Base-by-base conservation (phyloP, 2,113 vertebrate species). In the Zosterops pallidus region DNA sequence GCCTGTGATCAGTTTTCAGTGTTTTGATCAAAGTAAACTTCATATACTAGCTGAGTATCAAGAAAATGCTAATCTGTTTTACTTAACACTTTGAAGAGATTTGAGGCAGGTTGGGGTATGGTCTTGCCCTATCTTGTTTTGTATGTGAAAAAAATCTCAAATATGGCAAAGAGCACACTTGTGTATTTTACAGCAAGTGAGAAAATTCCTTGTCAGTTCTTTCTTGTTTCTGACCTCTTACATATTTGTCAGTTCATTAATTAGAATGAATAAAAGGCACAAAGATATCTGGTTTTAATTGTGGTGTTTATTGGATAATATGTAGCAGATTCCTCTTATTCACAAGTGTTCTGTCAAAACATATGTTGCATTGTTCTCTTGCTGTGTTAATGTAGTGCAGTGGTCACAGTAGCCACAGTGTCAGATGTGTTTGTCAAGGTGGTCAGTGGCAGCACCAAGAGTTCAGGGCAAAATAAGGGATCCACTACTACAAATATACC, bases 231-330 rank as follows among this genome's bases (percentile, higher is more conserved):
- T 91, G 77, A 76, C 11, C 44, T 86, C 57, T 39, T 82, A 41
- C 9, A 14, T 63, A n/a, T 95, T 81, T 87, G 37, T 68, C 23
- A 86, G 26, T 24, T 92, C 75, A 9, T 23, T 84, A 67, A 89
- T 91, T 87, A 94, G 75, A 94, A 57, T 71, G n/a, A 44, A 23
- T 81, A 29, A 96, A 97, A 55, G 26, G 37, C 18, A 20, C 12
- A 12, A 6, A 25, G 18, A 14, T 24, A 49, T 89, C 37, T 94
- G 67, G 14, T 62, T 83, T 71, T 82, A 90, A 89, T 92, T 72
- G 35, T 74, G 71, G 12, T 62, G 33, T 8, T 90, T 86, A 75
- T 82, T 90, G 62, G 37, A 42, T 74, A 81, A 62, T 33, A 56
- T 21, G 6, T 41, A 85, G 84, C 44, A 89, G 41, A 76, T 80